phyloP scores from a whole-genome alignment of 2,888 invertebrate species.

The Spicauda simplicius region DNA sequence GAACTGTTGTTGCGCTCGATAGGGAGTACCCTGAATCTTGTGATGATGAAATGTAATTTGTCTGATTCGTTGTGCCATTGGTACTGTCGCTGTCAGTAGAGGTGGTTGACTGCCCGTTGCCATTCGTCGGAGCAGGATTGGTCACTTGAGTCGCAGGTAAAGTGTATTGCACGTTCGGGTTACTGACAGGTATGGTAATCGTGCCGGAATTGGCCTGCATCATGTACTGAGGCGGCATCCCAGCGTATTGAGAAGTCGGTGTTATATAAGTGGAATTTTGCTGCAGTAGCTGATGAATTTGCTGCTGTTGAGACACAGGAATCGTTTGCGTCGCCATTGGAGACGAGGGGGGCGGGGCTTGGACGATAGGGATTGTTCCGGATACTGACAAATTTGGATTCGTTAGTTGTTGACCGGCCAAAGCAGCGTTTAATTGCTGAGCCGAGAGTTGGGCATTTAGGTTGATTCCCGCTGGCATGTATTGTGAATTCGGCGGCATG shows the following conservation, averaged over 20 bases:
- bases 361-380: constrained; percentile 73
- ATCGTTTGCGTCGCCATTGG: constrained; percentile 61
- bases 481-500: constrained; percentile 70
- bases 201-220: constrained; percentile 67
- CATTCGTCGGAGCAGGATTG: constrained; percentile 56
- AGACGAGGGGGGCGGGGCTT: constrained; percentile 66
- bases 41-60: constrained; percentile 75
- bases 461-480: constrained; percentile 73
- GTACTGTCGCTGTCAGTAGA: constrained; percentile 60
- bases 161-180: constrained; percentile 68
- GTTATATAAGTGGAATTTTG: constrained; percentile 67
- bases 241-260: constrained; percentile 69
- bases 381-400: constrained; percentile 63
- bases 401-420: constrained; percentile 68
- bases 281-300: constrained; percentile 68
- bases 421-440: constrained; percentile 74
- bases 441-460: constrained; percentile 75
- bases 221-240: constrained; percentile 72
- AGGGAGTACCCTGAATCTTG: constrained; percentile 68
- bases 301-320: constrained; percentile 61
- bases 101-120: constrained; percentile 60
- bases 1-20: constrained; percentile 52
- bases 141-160: constrained; percentile 60
- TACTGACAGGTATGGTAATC: constrained; percentile 61
- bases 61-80: constrained; percentile 64